Percentiles rank a stretch among this genome's conserved stretches.
These are phyloP conservation scores for Drosophila sulfurigaster DNA, from an alignment of 1,140 invertebrate genomes.

Conservation along the genomic window DNA sequence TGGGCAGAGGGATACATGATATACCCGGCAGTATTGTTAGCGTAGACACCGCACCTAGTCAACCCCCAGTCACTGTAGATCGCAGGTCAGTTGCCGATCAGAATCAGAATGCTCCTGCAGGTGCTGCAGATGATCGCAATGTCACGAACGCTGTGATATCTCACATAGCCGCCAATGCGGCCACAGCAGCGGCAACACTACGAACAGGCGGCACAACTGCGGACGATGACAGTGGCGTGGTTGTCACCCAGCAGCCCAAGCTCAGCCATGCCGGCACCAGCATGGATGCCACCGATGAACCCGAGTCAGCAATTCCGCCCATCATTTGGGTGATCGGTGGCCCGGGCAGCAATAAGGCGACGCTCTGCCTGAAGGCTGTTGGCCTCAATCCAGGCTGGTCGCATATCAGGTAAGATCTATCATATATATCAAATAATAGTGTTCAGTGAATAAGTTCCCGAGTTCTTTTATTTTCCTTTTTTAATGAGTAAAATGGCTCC, in stretches of 20 bases:
- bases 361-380: slow-evolving; percentile 89
- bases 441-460: neutral
- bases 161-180: slow-evolving; percentile 53
- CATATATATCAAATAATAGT: neutral
- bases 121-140: slow-evolving; percentile 25
- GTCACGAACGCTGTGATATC: slow-evolving; percentile 59
- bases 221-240: slow-evolving; percentile 65
- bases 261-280: slow-evolving; percentile 51
- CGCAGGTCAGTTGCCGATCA: slow-evolving; percentile 4
- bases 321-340: slow-evolving; percentile 94
- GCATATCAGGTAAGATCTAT: slow-evolving; percentile 87
- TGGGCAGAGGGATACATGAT: slow-evolving; percentile 86
- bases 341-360: slow-evolving; percentile 92
- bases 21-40: slow-evolving; percentile 87
- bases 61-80: slow-evolving; percentile 63
- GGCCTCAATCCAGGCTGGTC: slow-evolving; percentile 89
- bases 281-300: slow-evolving; percentile 71
- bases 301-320: slow-evolving; percentile 84
- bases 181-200: slow-evolving; percentile 23
- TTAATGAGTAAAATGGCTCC: too few species aligned
- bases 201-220: slow-evolving; percentile 31
- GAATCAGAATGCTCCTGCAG: slow-evolving; percentile 14
- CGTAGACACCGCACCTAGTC: slow-evolving; percentile 86
- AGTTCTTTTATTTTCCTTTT: too few species aligned
- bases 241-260: slow-evolving; percentile 68